Evolutionary conservation across 2,113 vertebrate genomes (phyloP), one percentile per base, ranked within the genome.

Genomic region (Marmota monax): DNA sequence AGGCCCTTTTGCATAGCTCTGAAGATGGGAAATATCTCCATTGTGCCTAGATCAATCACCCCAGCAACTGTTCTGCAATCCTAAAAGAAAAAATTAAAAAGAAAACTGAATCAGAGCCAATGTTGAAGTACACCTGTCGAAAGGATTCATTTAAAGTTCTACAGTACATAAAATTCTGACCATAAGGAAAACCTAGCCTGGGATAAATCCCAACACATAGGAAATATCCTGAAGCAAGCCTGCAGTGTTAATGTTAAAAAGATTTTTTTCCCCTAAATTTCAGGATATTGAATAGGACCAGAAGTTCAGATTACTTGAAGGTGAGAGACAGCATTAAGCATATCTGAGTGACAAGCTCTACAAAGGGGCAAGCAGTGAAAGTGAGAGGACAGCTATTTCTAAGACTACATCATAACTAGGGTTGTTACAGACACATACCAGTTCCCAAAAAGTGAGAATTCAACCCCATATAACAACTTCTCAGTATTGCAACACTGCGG

Each of bases 21-120:
- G 98, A 99, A 99, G 87, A 99, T 98, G 80, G 99, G 98, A 98
- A 99, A 99, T 83, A 99, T 99, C 98, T 99, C 99, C 99, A 99
- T 99, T 0, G 99, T 99, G 98, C 99, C 99, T 98, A 99, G 98
- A 98, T 99, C 99, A 88, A 99, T 99, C 95, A 99, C 99, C 98
- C 99, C 99, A 95, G 99, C 99, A 97, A 99, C 99, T 90, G 98
- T 98, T 96, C 97, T 97, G 22, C 87, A 98, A 92, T 80, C 99
- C 99, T 99, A 97, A 34, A 98, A 98, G 95, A 87, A 92, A 98
- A 96, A 98, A 83, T 94, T 97, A 95, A 97, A 95, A 78, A 56
- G 96, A 96, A 23, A 94, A 95, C 61, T 77, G 94, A 90, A 95
- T 96, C 63, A 97, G 93, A 96, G 48, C 8, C 69, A 63, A 90